Base-by-base conservation (phyloP, 2,888 invertebrate genomes). In the Melikaiella ostensackeni region DNA sequence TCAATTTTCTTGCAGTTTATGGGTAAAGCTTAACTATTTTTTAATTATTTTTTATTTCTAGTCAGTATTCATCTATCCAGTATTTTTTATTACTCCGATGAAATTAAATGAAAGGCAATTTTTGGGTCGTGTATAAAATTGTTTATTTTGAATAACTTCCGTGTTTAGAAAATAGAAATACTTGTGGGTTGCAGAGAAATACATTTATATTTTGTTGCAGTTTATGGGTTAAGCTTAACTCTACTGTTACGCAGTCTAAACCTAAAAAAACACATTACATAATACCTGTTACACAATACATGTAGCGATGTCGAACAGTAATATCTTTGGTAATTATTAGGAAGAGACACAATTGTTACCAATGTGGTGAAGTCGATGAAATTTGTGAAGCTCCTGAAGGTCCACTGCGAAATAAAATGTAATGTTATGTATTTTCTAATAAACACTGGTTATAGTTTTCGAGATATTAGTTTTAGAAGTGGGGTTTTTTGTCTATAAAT, bases 351-450 rank as follows among this genome's bases (percentile, higher is more conserved):
- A n/a, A 24, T 73, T 16, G 61, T 78, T 80, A 83, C 84, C 83
- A 83, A 55, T 79, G 82, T 0, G 82, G 80, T 16, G 82, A 81
- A 38, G 75, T 66, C 19, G 82, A 74, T 74, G 79, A 78, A 7
- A 77, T 11, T 62, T 73, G 70, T 64, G 79, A 79, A 76, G 79
- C 61, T 66, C 80, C 55, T 19, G 81, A 61, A 63, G 82, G 82
- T 46, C 83, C 84, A 76, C 84, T 85, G 55, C 55, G 80, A 79
- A 63, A 38, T 16, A 27, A 59, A 13, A 24, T 27, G 6, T 21
- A 27, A 57, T 11, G 5, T 57, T 57, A 55, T 55, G 6, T 27
- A 59, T 24, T 27, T 59, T 16, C 4, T 27, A 24, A 24, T 27
- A 27, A 16, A 59, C 1, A 16, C 16, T 42, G 16, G 42, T 16